A percentile compares a stretch with the other conserved stretches of the same genome.
Conservation (phyloP, 2,113 vertebrate species). For the Lepidothrix coronata region DNA sequence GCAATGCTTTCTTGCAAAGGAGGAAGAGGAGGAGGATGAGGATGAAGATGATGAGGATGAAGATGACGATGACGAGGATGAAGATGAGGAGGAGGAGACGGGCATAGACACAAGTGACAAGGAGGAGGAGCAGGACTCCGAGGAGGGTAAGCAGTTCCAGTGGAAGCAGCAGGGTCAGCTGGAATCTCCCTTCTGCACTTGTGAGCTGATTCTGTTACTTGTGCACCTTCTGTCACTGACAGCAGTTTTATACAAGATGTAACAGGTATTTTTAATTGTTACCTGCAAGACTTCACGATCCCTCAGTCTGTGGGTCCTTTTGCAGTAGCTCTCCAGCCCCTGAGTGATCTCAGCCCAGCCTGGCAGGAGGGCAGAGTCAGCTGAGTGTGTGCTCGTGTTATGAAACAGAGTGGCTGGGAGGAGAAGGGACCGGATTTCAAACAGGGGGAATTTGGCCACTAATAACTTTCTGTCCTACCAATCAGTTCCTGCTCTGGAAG, state of each 20-base stretch:
- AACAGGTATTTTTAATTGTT: neutral
- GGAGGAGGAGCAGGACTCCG: constrained; percentile 85
- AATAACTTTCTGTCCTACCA: neutral
- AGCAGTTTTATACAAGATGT: neutral
- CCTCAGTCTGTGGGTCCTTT: neutral
- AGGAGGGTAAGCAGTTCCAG: constrained; percentile 78
- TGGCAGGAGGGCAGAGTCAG: neutral
- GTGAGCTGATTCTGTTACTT: neutral
- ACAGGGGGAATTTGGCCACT: neutral
- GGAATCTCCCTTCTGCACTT: neutral
- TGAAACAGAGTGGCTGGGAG: neutral
- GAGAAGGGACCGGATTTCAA: neutral
- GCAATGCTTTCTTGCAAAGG: constrained; percentile 51
- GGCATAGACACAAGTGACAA: constrained; percentile 81
- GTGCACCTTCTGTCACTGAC: neutral
- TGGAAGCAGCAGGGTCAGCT: neutral
- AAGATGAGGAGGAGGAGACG: constrained; percentile 54
- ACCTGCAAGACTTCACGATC: neutral
- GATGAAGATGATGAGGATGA: constrained; percentile 39
- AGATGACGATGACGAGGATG: constrained; percentile 51
- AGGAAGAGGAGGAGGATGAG: constrained; percentile 59
- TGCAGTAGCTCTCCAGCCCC: neutral
- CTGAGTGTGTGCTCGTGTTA: neutral
- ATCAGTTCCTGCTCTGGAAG: neutral
- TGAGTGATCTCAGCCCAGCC: neutral